These are phyloP conservation scores for Sebastes nivosus DNA, from an alignment of 2,797 vertebrate genomes.

Conservation along the genomic window DNA sequence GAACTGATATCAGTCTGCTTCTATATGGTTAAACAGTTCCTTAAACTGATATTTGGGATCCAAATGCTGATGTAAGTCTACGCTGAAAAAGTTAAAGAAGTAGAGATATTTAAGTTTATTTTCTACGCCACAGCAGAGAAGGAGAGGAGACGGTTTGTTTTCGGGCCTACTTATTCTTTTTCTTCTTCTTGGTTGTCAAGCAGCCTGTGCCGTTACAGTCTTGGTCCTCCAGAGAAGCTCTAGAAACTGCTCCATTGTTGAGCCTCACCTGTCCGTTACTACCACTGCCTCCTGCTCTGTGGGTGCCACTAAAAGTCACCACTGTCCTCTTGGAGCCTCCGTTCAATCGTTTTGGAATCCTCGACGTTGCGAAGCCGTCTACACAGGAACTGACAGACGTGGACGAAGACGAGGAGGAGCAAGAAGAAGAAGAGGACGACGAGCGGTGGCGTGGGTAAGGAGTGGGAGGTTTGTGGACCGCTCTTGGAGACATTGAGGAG, in stretches of 20 bases:
- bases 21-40: not conserved
- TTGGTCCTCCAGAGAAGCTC: conserved; percentile 18
- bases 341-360: not conserved
- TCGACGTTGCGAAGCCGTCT: not conserved
- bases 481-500: conserved; percentile 49
- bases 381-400: conserved; percentile 31
- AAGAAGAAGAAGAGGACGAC: conserved; percentile 28
- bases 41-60: not conserved
- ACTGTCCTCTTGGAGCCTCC: not conserved
- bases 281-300: not conserved
- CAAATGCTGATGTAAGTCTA: not conserved
- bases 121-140: not conserved
- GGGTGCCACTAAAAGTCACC: not conserved
- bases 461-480: conserved; percentile 18
- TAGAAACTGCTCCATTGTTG: conserved; percentile 41
- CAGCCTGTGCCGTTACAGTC: conserved; percentile 55
- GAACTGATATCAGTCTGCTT: not conserved
- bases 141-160: not conserved
- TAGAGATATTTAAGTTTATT: not conserved
- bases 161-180: conserved; percentile 59
- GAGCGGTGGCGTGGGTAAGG: conserved; percentile 4
- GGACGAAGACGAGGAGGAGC: conserved; percentile 59
- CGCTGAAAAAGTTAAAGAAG: not conserved
- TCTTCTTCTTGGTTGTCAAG: conserved; percentile 69
- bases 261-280: conserved; percentile 32